Percentiles rank a stretch among this genome's conserved stretches.
These are phyloP conservation scores for Eueremaeus valkanovi DNA, from an alignment of 2,888 invertebrate genomes.

Conservation along the genomic window DNA sequence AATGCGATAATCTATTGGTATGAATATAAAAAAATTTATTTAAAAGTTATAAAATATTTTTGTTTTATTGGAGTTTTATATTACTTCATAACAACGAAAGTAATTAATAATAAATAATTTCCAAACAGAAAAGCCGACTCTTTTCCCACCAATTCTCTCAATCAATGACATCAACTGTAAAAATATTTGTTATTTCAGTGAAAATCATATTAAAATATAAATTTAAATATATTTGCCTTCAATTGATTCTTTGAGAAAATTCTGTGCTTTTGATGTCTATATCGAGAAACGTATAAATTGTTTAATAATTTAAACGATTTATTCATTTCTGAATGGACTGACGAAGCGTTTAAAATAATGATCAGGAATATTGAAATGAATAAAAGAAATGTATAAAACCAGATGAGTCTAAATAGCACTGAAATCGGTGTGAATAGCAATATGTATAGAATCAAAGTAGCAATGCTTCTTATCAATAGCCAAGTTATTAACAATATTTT, in stretches of 20 bases:
- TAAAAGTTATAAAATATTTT: too few relatives aligned
- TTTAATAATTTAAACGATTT: background rate
- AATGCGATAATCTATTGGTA: too few relatives aligned
- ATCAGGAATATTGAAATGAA: background rate
- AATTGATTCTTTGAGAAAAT: too few relatives aligned
- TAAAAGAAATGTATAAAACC: background rate
- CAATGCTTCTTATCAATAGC: background rate
- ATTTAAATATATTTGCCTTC: too few relatives aligned
- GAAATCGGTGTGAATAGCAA: background rate
- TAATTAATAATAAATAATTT: conserved; percentile 10
- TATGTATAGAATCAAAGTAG: background rate
- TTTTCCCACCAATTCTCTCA: background rate
- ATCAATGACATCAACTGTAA: background rate
- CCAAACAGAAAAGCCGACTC: background rate
- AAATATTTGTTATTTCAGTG: too few relatives aligned
- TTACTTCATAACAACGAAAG: conserved; percentile 24
- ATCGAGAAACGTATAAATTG: background rate
- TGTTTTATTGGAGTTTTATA: too few relatives aligned
- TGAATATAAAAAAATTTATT: too few relatives aligned
- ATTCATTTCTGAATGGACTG: background rate
- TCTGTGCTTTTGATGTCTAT: background rate
- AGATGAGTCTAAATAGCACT: background rate
- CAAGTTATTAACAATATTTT: background rate
- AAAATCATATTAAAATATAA: too few relatives aligned
- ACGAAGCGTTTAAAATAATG: background rate